Evolutionary conservation across 2,797 vertebrate species (phyloP), one percentile per base, ranked within the genome.

Genomic region (Falco naumanni): DNA sequence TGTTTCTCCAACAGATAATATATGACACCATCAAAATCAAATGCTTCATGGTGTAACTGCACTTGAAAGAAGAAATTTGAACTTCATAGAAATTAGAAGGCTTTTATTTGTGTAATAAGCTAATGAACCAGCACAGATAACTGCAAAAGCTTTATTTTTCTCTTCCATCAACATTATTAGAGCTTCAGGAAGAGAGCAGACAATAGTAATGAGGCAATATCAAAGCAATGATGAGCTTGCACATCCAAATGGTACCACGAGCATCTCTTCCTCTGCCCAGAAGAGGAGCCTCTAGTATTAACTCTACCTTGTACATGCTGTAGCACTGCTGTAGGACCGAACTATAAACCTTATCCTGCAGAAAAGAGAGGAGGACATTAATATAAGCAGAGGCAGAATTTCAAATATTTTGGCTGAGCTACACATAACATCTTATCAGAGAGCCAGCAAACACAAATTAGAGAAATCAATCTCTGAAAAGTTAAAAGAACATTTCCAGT

Each of bases 301-400:
- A 31, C 50, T 98, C 97, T 97, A 99, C 99, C 99, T 99, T 99
- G 98, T 99, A 99, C 99, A 99, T 99, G 94, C 98, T 99, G 98
- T 99, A 99, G 98, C 99, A 99, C 89, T 99, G 98, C 83, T 98
- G 98, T 29, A 99, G 98, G 53, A 99, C 99, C 4, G 99, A 99
- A 21, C 99, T 99, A 59, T 99, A 99, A 34, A 99, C 99, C 29
- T 99, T 99, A 97, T 99, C 99, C 99, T 99, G 77, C 17, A 97
- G 87, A 82, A 97, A 45, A 93, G 10, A 90, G 66, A 78, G 31
- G 20, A 94, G 47, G 25, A 22, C 41, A 9, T 85, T 47, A 92
- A 43, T 10, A 63, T 21, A 37, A 69, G 33, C 43, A 89, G n/a
- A 80, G 56, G 33, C 21, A 91, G 45, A 45, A 75, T 34, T 51